Evolutionary conservation across 2,888 invertebrate species (phyloP), one percentile per base, ranked within the genome.

Genomic region (Phyto melanocephala): DNA sequence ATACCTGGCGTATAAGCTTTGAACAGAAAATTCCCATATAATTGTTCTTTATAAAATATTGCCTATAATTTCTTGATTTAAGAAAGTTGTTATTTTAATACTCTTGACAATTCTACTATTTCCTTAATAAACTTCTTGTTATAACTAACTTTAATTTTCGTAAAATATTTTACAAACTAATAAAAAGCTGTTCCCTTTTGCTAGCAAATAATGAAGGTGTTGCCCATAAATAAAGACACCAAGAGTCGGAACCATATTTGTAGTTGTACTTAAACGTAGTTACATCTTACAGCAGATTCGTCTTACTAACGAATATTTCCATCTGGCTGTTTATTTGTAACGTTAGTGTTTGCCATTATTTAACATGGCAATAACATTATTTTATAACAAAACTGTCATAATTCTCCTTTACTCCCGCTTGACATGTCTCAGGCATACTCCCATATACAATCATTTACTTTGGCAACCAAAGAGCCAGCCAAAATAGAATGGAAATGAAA

Each of bases 351-450:
- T 60, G n/a, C 65, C 71, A 74, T 81, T 74, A 81, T 74, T 74
- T 68, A 78, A 78, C 62, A 68, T 56, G 56, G 71, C 67, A 82
- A 79, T 79, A 79, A 82, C 82, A 82, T 76, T 82, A 79, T 79
- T 76, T 82, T 54, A 67, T 71, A 35, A 68, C 37, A 74, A 74
- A 81, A 78, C 78, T 79, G 58, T 82, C 82, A 82, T 79, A 82
- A 79, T 79, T 82, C 79, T 82, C 75, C 76, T 81, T 81, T 35
- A 62, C 70, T 70, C 42, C 37, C 35, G 52, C 62, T 37, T 77
- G 70, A 33, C 77, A 62, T 45, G 45, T 40, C 28, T 45, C 15
- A 24, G 42, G 24, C 17, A 33, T 40, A 28, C 6, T 28, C 28
- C 6, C n/a, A n/a, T 28, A 6, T 28, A 6, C 17, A 20, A 22